Percentiles rank a stretch among this genome's conserved stretches.
Evolutionary conservation across 2,888 invertebrate species (phyloP).

Genomic region (Lepidonotus clava): DNA sequence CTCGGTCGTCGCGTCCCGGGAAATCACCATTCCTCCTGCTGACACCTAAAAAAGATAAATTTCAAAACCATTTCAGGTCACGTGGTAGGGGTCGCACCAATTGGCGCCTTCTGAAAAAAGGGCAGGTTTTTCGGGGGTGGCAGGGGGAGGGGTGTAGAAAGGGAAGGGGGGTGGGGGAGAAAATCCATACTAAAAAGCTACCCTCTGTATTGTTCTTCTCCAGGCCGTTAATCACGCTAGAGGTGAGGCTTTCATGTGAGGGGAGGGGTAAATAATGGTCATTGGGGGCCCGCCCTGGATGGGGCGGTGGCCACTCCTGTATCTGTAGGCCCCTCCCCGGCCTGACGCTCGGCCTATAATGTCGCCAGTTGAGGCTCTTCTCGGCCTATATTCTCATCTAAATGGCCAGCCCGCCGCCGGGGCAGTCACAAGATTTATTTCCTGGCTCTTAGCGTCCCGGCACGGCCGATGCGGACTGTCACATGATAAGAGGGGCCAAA

Average conservation of each 20-base stretch:
- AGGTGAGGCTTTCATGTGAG: constrained; percentile 35
- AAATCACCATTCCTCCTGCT: background rate
- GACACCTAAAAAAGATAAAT: constrained; percentile 47
- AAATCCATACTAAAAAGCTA: background rate
- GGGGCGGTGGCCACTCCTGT: background rate
- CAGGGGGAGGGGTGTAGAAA: background rate
- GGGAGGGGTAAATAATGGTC: constrained; percentile 23
- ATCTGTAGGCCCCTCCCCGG: background rate
- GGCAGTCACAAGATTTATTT: constrained; percentile 40
- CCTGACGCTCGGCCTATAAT: background rate
- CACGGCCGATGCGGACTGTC: background rate
- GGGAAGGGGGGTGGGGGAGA: background rate
- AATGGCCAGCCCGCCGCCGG: background rate
- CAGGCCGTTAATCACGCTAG: constrained; percentile 20
- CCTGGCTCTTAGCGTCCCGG: background rate
- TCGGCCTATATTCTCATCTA: constrained; percentile 4
- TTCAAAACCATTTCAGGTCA: constrained; percentile 48
- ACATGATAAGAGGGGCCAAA: constrained; percentile 48
- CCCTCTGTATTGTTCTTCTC: constrained; percentile 29
- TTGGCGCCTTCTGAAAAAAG: constrained; percentile 36
- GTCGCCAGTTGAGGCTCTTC: background rate
- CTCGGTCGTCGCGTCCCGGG: background rate
- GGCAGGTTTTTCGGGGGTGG: background rate
- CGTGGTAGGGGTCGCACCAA: constrained; percentile 40
- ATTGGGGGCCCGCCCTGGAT: background rate